Base-by-base conservation (phyloP, 2,888 invertebrate genomes). In the Plebejus argus region DNA sequence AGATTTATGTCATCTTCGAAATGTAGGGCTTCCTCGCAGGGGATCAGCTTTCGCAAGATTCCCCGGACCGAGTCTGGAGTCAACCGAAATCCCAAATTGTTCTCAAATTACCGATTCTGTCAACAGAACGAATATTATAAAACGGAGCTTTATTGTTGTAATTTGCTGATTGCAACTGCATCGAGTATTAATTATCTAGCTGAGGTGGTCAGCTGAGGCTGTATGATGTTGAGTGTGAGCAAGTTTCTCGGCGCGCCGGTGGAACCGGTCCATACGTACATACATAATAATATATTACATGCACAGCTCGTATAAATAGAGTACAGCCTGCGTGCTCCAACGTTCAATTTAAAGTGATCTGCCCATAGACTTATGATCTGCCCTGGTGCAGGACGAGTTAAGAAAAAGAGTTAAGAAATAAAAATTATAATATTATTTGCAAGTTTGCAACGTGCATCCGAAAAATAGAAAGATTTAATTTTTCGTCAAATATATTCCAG, bases 1-100 rank as follows among this genome's bases (percentile, higher is more conserved):
- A 66, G 66, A 66, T 66, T 66, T 66, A 66, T 66, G 12, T 66
- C 23, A 12, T 66, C 66, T 18, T 61, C 61, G 28, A 66, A 66
- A 15, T 15, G 66, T 66, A 66, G 28, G 66, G 28, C 15, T 66
- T 66, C 66, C 15, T 28, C 28, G 18, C 33, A 66, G 66, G 28
- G 15, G 28, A 10, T 66, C 66, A 28, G 28, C 6, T 66, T 66
- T 66, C 66, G 18, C 15, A 1, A 66, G 15, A 66, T 33, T 66
- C 66, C 28, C 66, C 12, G 66, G 66, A 28, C 15, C 12, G 12
- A 66, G 28, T 6, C 66, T 6, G 5, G 12, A 66, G 28, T 6
- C 66, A 66, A 28, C 12, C 15, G 20, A 61, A 61, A 23, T 23
- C 61, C 61, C 61, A 61, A 66, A 15, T 49, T 15, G 49, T 23